phyloP scores from a whole-genome alignment of 2,888 invertebrate species.

The Eristalis intricaria region DNA sequence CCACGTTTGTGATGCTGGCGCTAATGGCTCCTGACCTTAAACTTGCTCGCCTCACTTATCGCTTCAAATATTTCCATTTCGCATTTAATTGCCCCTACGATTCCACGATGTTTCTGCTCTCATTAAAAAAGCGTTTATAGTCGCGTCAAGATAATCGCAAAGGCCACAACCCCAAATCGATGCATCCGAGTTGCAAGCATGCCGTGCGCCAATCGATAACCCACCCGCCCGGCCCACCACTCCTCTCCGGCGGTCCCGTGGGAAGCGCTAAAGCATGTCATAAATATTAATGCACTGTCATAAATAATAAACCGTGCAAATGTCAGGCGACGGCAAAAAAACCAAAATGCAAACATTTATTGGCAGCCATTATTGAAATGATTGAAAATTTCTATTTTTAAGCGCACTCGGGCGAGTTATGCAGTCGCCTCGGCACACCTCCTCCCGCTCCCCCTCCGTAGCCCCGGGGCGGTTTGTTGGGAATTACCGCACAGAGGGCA shows the following conservation, averaged over 20 bases:
- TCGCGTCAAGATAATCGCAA: not conserved
- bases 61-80: not conserved
- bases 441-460: too few relatives aligned
- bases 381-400: not conserved
- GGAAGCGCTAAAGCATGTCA: not conserved
- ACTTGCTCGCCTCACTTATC: not conserved
- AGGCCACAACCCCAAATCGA: not conserved
- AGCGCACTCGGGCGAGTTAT: not conserved
- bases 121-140: not conserved
- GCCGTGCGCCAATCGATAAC: not conserved
- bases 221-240: not conserved
- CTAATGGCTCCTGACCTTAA: not conserved
- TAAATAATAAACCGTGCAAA: conserved; percentile 13
- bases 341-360: conserved; percentile 11
- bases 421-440: not conserved
- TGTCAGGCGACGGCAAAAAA: conserved; percentile 3
- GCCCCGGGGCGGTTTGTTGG: not conserved
- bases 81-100: not conserved
- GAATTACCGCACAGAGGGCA: not conserved
- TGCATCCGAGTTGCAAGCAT: not conserved
- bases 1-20: not conserved
- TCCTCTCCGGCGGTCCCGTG: not conserved
- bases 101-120: not conserved
- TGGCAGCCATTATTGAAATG: conserved; percentile 15
- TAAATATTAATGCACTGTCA: not conserved